Evolutionary conservation across 2,797 vertebrate species (phyloP).

Genomic region (Agapornis canus): DNA sequence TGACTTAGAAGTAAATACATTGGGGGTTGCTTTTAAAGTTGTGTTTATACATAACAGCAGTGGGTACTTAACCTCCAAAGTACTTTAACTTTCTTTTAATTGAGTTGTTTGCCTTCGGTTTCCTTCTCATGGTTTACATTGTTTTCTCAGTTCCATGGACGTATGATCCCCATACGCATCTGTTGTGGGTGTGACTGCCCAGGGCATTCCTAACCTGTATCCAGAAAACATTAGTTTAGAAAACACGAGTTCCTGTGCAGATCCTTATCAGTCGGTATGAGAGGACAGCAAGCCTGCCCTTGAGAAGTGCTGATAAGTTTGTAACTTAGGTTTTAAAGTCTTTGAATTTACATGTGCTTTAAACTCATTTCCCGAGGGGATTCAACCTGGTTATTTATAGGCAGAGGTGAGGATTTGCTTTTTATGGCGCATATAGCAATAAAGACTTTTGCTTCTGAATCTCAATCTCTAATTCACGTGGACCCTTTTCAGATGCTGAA

Average conservation of each 20-base stretch:
- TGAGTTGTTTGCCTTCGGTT: constrained; percentile 76
- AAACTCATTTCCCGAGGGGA: constrained; percentile 53
- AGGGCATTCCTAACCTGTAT: constrained; percentile 69
- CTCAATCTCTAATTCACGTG: neutral
- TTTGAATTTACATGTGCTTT: constrained; percentile 69
- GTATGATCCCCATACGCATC: constrained; percentile 78
- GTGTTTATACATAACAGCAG: constrained; percentile 60
- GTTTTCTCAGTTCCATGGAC: constrained; percentile 66
- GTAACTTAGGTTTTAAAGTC: constrained; percentile 60
- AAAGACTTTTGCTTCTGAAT: constrained; percentile 55
- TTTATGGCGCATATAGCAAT: constrained; percentile 70
- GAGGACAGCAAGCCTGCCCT: constrained; percentile 74
- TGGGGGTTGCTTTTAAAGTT: constrained; percentile 44
- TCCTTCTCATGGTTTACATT: constrained; percentile 77
- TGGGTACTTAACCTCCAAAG: constrained; percentile 56
- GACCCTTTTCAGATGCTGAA: constrained; percentile 4
- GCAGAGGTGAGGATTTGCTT: constrained; percentile 65
- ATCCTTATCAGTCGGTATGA: constrained; percentile 73
- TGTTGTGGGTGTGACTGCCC: constrained; percentile 80
- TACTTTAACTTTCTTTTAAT: constrained; percentile 62
- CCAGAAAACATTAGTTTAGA: constrained; percentile 51
- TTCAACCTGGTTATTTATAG: constrained; percentile 39
- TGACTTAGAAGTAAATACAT: constrained; percentile 50
- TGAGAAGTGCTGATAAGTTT: constrained; percentile 74
- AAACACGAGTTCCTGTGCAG: constrained; percentile 38